A percentile compares a stretch with the other conserved stretches of the same genome.
These are phyloP conservation scores for Epistrophella euchroma DNA, from an alignment of 2,888 invertebrate species.

Conservation along the genomic window DNA sequence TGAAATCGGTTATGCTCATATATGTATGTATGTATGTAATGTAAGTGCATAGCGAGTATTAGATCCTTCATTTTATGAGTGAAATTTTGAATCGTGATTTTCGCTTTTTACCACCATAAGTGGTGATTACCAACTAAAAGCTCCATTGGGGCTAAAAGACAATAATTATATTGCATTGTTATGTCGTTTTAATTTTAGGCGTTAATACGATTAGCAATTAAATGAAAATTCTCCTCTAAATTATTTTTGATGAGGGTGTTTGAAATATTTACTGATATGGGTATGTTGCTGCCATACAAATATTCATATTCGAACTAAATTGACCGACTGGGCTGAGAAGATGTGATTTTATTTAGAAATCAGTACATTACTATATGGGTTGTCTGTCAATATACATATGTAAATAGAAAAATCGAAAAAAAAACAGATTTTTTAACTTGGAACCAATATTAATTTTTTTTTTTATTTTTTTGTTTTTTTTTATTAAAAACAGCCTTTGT, in stretches of 20 bases:
- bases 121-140: constrained; percentile 1
- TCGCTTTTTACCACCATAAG: constrained; percentile 1
- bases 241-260: not conserved
- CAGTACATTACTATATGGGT: too few relatives aligned
- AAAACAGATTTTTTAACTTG: too few relatives aligned
- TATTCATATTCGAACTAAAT: not conserved
- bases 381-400: too few relatives aligned
- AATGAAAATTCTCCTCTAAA: not conserved
- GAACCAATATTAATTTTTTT: too few relatives aligned
- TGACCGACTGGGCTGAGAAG: too few relatives aligned
- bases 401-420: too few relatives aligned
- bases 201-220: constrained; percentile 14
- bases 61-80: constrained; percentile 58
- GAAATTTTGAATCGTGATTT: constrained; percentile 66
- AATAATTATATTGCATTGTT: constrained; percentile 25
- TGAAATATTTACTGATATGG: not conserved
- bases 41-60: constrained; percentile 29
- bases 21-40: too few relatives aligned
- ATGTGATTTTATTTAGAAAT: too few relatives aligned
- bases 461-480: too few relatives aligned
- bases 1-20: not conserved
- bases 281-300: not conserved
- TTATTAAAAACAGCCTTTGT: too few relatives aligned
- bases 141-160: constrained; percentile 19
- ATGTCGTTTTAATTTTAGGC: constrained; percentile 33